phyloP scores from a whole-genome alignment of 1,140 invertebrate species.

The Lethrus apterus region DNA sequence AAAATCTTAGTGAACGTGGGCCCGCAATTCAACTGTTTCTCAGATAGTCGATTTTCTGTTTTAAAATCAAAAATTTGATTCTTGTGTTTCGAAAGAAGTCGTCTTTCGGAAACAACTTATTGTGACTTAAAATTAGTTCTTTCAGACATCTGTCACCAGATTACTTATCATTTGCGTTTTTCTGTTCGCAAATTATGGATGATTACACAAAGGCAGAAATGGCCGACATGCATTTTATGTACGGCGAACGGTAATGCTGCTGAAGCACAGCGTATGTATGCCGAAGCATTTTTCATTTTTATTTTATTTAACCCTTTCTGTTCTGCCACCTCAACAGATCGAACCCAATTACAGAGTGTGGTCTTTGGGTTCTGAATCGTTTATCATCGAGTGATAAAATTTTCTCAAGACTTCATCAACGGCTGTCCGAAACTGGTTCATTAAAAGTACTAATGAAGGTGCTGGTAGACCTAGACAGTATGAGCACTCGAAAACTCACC shows the following conservation, averaged over 20 bases:
- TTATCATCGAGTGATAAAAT: constrained; percentile 4
- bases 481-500: too few relatives aligned
- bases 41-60: constrained; percentile 3
- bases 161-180: constrained; percentile 1
- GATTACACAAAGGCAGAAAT: constrained; percentile 14
- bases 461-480: too few relatives aligned
- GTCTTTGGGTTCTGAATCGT: too few relatives aligned
- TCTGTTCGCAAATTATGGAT: constrained; percentile 4
- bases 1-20: constrained; percentile 3
- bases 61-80: constrained; percentile 9
- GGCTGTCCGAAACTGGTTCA: constrained; percentile 9
- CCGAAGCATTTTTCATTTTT: constrained; percentile 8
- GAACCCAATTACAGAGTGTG: too few relatives aligned
- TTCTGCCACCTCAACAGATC: too few relatives aligned
- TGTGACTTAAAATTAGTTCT: constrained; percentile 8
- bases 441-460: constrained; percentile 7
- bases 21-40: constrained; percentile 6
- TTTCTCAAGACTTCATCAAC: constrained; percentile 3
- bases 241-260: constrained; percentile 14
- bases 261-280: constrained; percentile 12
- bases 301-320: too few relatives aligned
- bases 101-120: constrained; percentile 7
- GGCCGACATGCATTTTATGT: constrained; percentile 16
- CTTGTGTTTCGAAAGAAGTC: too few relatives aligned
- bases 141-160: not conserved